Evolutionary conservation across 2,113 vertebrate genomes (phyloP).

Genomic region (Podarcis cretensis): DNA sequence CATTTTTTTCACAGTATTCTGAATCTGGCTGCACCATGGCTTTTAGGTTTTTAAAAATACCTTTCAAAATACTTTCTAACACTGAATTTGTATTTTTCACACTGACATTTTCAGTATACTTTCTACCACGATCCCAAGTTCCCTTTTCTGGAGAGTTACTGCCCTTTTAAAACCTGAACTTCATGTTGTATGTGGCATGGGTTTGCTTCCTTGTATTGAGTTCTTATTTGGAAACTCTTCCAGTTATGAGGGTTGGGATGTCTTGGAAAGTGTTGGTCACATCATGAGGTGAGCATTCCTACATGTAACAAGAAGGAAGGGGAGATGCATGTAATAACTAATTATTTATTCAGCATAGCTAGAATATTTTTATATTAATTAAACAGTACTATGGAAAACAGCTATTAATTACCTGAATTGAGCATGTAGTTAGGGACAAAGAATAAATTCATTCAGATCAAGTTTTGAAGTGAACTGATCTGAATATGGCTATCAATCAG

Average conservation of each 20-base stretch:
- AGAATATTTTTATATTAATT: not conserved
- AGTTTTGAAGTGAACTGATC: too few relatives aligned
- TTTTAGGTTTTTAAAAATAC: not conserved
- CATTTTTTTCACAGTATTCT: not conserved
- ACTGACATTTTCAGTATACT: not conserved
- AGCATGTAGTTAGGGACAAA: too few relatives aligned
- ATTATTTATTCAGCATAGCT: not conserved
- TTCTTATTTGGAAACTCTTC: not conserved
- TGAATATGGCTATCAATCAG: too few relatives aligned
- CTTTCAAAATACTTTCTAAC: not conserved
- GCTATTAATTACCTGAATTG: not conserved
- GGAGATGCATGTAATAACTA: not conserved
- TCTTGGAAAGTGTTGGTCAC: not conserved
- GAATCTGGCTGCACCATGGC: not conserved
- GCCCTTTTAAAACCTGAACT: not conserved
- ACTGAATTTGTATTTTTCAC: not conserved
- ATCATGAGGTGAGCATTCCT: not conserved
- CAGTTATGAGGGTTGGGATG: not conserved
- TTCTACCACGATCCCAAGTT: too few relatives aligned
- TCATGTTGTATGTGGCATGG: not conserved
- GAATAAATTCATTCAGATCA: too few relatives aligned
- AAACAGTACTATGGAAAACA: not conserved
- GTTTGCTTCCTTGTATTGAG: not conserved
- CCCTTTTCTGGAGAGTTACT: not conserved
- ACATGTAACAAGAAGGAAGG: not conserved